Percentiles rank a stretch among this genome's conserved stretches.
These are phyloP conservation scores for Papilio gigon DNA, from an alignment of 2,888 invertebrate genomes.

Conservation along the genomic window DNA sequence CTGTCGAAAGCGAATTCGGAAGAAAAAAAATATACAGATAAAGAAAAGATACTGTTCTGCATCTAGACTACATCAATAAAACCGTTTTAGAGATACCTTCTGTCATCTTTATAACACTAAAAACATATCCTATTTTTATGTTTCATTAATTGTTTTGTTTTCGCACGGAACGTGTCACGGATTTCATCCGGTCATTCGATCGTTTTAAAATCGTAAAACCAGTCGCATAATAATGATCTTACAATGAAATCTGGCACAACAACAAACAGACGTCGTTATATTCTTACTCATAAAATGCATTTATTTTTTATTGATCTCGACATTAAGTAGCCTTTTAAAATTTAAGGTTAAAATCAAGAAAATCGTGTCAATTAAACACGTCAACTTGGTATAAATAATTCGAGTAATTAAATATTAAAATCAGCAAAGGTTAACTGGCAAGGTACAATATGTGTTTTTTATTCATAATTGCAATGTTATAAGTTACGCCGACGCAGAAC, in stretches of 20 bases:
- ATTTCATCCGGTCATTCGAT: not conserved
- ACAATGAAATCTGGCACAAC: conserved; percentile 1
- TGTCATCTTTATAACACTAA: no score
- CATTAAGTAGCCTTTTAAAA: conserved; percentile 9
- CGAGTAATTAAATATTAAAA: conserved; percentile 21
- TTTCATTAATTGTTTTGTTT: no score
- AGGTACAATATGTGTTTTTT: conserved; percentile 34
- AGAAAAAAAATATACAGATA: no score
- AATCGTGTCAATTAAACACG: conserved; percentile 9
- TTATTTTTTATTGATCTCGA: conserved; percentile 15
- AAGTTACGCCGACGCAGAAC: conserved; percentile 20
- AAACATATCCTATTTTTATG: no score
- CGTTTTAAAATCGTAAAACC: not conserved
- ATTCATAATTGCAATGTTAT: conserved; percentile 12
- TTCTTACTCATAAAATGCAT: conserved; percentile 6
- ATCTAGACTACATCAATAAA: no score
- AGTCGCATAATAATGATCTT: not conserved
- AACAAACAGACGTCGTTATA: not conserved
- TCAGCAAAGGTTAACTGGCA: conserved; percentile 28
- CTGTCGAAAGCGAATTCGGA: no score
- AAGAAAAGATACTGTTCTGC: no score
- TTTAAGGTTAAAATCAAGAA: not conserved
- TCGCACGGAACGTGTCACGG: not conserved
- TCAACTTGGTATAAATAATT: conserved; percentile 10
- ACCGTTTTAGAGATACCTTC: no score